These are phyloP conservation scores for Antennarius maculatus DNA, from an alignment of 2,797 vertebrate genomes.

Conservation along the genomic window DNA sequence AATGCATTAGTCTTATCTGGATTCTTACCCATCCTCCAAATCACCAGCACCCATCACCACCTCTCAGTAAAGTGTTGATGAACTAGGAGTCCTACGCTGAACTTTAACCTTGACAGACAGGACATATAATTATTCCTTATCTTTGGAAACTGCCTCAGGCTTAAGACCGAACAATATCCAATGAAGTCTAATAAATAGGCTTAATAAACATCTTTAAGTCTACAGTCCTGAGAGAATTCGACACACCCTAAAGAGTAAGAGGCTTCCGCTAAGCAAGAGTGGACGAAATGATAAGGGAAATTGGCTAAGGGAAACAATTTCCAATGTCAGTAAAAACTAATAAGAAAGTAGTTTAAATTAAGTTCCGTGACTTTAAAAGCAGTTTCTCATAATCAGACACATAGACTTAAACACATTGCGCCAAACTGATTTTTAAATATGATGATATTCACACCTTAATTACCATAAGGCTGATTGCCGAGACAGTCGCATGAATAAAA, in stretches of 20 bases:
- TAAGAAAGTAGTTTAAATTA: constrained; percentile 15
- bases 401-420: neutral
- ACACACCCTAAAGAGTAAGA: constrained; percentile 12
- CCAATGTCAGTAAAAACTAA: constrained; percentile 11
- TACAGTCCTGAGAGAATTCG: neutral
- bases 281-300: constrained; percentile 23
- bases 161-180: constrained; percentile 27
- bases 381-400: neutral
- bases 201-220: constrained; percentile 45
- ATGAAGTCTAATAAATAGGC: constrained; percentile 34
- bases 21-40: too few relatives aligned
- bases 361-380: neutral
- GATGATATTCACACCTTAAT: neutral
- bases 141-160: constrained; percentile 7
- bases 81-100: neutral
- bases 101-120: constrained; percentile 1
- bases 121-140: constrained; percentile 19
- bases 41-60: too few relatives aligned
- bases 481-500: neutral
- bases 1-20: neutral
- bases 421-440: neutral
- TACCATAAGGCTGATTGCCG: neutral
- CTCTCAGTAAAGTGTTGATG: too few relatives aligned
- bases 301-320: constrained; percentile 16
- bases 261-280: constrained; percentile 13